These are phyloP conservation scores for Polylopha cassiicola DNA, from an alignment of 2,888 invertebrate genomes.

Conservation along the genomic window DNA sequence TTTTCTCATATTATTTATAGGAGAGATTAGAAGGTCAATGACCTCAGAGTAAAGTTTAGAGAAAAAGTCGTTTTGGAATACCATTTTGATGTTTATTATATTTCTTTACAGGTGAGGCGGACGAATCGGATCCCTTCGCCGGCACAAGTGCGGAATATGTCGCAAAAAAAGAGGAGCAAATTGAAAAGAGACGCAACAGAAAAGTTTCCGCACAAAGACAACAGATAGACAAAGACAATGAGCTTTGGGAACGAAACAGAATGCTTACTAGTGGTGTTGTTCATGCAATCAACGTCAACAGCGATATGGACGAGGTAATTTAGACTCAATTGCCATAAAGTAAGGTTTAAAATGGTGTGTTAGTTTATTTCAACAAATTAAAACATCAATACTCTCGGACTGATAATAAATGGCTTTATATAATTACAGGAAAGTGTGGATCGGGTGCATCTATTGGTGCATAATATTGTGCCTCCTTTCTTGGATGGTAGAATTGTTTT, in stretches of 20 bases:
- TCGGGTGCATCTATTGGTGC: slow-evolving; percentile 95
- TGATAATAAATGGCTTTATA: background rate
- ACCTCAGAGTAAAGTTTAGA: too few relatives aligned
- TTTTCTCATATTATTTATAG: too few relatives aligned
- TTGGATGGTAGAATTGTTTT: slow-evolving; percentile 99
- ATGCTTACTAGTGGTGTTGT: slow-evolving; percentile 98
- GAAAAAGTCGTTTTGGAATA: background rate
- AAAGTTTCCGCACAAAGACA: slow-evolving; percentile 96
- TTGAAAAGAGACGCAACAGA: slow-evolving; percentile 93
- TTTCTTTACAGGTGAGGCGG: slow-evolving; percentile 81
- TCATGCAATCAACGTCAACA: slow-evolving; percentile 89
- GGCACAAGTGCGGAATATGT: slow-evolving; percentile 94
- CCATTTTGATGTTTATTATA: background rate
- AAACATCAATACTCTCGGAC: background rate
- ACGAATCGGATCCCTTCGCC: slow-evolving; percentile 95
- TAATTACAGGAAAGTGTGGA: slow-evolving; percentile 86
- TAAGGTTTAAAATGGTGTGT: too few relatives aligned
- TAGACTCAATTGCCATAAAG: background rate
- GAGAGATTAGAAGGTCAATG: too few relatives aligned
- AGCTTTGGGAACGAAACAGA: slow-evolving; percentile 98
- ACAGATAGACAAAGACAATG: slow-evolving; percentile 98
- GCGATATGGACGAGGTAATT: slow-evolving; percentile 91
- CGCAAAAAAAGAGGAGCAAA: slow-evolving; percentile 93
- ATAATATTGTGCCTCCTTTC: slow-evolving; percentile 99
- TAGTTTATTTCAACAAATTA: too few relatives aligned